Evolutionary conservation across 1,140 invertebrate species (phyloP).

Genomic region (Atta cephalotes): DNA sequence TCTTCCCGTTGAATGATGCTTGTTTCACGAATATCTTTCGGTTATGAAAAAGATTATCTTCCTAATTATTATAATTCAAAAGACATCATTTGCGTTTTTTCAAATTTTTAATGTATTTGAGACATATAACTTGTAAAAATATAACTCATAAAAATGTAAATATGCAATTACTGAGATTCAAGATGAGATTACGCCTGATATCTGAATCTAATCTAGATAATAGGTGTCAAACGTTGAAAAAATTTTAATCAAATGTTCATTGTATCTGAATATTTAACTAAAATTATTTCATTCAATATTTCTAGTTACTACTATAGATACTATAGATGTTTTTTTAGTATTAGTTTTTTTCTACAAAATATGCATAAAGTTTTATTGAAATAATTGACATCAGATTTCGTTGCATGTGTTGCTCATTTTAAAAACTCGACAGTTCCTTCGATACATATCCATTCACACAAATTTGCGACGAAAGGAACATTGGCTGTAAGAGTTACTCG

Average conservation of each 20-base stretch:
- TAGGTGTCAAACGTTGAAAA: background rate
- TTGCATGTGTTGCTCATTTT: background rate
- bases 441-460: background rate
- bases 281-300: too few species aligned
- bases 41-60: slow-evolving; percentile 1
- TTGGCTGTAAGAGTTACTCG: background rate
- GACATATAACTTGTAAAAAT: background rate
- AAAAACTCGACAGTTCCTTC: background rate
- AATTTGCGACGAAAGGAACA: slow-evolving; percentile 9
- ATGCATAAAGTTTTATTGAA: background rate
- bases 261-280: too few species aligned
- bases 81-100: background rate
- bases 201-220: background rate
- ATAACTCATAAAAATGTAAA: background rate
- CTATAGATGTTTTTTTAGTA: background rate
- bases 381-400: background rate
- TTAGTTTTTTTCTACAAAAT: background rate
- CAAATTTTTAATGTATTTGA: background rate
- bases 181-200: background rate
- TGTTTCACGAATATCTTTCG: background rate
- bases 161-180: background rate
- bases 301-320: background rate
- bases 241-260: too few species aligned
- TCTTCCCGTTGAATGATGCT: background rate
- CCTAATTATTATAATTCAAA: background rate